phyloP scores from a whole-genome alignment of 2,797 vertebrate genomes.

The Acropternis orthonyx region DNA sequence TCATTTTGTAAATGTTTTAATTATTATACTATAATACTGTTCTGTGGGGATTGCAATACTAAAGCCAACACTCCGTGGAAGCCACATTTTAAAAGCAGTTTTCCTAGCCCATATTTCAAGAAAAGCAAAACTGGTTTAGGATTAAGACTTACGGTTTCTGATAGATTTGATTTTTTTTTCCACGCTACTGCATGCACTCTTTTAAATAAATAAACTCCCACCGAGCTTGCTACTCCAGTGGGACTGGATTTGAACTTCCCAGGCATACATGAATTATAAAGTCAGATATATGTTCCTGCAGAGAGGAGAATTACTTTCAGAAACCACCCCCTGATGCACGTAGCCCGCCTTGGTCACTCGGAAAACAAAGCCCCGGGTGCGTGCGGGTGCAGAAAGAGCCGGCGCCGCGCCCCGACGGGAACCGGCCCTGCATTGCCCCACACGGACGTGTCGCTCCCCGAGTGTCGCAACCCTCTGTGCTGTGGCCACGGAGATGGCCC shows the following conservation, averaged over 20 bases:
- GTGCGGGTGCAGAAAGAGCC: background rate
- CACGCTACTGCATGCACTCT: slow-evolving; percentile 24
- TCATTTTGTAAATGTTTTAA: slow-evolving; percentile 59
- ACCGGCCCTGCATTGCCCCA: background rate
- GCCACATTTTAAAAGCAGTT: background rate
- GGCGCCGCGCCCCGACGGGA: background rate
- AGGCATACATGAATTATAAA: slow-evolving; percentile 51
- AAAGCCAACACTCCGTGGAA: background rate
- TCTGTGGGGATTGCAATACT: background rate
- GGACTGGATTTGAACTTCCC: slow-evolving; percentile 57
- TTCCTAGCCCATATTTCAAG: background rate
- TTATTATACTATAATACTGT: slow-evolving; percentile 29
- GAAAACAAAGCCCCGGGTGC: background rate
- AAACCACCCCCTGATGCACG: background rate
- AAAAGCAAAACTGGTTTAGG: slow-evolving; percentile 2
- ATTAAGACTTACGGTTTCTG: slow-evolving; percentile 12
- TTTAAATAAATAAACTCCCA: slow-evolving; percentile 63
- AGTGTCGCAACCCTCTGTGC: background rate
- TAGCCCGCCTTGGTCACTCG: background rate
- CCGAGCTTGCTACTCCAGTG: slow-evolving; percentile 51
- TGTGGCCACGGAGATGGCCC: background rate
- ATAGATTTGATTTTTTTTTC: slow-evolving; percentile 39
- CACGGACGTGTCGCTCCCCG: background rate
- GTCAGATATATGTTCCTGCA: background rate
- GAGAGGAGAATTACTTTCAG: background rate